Evolutionary conservation across 2,797 vertebrate genomes (phyloP).

Genomic region (Eidolon dupreanum): DNA sequence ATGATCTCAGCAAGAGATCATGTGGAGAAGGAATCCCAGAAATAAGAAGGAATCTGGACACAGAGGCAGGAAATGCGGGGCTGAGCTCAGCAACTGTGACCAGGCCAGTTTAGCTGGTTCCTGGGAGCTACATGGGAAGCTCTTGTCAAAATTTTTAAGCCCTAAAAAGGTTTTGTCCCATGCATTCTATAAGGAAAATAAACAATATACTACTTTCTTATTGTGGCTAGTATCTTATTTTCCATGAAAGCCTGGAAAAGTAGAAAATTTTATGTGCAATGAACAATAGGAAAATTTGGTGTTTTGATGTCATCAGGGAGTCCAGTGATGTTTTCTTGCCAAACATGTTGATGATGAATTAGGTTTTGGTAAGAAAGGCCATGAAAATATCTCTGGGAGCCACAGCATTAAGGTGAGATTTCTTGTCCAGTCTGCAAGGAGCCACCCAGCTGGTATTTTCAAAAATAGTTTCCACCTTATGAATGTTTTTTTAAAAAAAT

Average conservation of each 20-base stretch:
- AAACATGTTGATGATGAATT: neutral
- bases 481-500: neutral
- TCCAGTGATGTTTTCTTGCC: neutral
- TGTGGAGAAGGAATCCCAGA: neutral
- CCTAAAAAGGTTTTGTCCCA: neutral
- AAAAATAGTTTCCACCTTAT: conserved; percentile 7
- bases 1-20: neutral
- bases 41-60: neutral
- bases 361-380: neutral
- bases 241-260: neutral
- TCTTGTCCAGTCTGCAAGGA: neutral
- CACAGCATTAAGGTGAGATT: neutral
- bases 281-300: neutral
- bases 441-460: neutral
- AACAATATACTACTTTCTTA: neutral
- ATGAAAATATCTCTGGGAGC: neutral
- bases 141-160: neutral
- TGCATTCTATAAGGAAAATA: neutral
- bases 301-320: neutral
- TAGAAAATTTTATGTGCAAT: neutral
- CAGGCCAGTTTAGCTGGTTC: neutral
- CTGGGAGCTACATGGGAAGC: neutral
- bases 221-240: neutral
- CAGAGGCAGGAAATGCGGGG: neutral
- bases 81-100: neutral